Base-by-base conservation (phyloP, 2,113 vertebrate genomes). In the Nerophis ophidion region DNA sequence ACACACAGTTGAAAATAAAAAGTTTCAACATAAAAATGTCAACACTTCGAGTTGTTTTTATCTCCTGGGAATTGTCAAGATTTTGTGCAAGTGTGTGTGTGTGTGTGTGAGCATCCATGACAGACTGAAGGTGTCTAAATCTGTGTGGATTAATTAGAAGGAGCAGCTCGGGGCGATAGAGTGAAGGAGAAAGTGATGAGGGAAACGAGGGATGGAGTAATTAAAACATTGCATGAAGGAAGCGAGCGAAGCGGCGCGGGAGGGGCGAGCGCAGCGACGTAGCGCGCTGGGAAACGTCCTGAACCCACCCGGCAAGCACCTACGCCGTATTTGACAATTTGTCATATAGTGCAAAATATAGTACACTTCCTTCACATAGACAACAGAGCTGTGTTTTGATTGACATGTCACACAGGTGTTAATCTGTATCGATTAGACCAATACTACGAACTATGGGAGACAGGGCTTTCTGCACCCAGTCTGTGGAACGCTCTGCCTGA, bases 131-230 rank as follows among this genome's bases (percentile, higher is more conserved):
- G 85, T 75, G 81, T 80, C 74, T 69, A 78, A 86, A 75, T 83
- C 84, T 85, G 81, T 72, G 81, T 71, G 84, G 86, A 85, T 88
- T 88, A 85, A 88, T 88, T 88, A 86, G 83, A 85, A 76, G 79
- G 74, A 79, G 81, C 83, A 73, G 79, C 86, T 81, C 48, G 36
- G 71, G 81, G 83, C 79, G 44, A 80, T 61, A 79, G 60, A 78
- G 75, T 79, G 84, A 80, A 83, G 77, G 79, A 83, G 80, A 74
- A 62, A 76, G 64, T 75, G 74, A 81, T 75, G 79, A 84, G 73
- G 75, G 71, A 76, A 84, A 72, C 49, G 60, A 75, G 75, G 82
- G 79, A 86, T 72, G 17, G 74, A 81, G 84, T 84, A 81, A 83
- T 87, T 84, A 86, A 86, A 80, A 68, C 70, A 38, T 65, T 16